Evolutionary conservation across 2,888 invertebrate species (phyloP).

Genomic region (Cryptus viduatorius): DNA sequence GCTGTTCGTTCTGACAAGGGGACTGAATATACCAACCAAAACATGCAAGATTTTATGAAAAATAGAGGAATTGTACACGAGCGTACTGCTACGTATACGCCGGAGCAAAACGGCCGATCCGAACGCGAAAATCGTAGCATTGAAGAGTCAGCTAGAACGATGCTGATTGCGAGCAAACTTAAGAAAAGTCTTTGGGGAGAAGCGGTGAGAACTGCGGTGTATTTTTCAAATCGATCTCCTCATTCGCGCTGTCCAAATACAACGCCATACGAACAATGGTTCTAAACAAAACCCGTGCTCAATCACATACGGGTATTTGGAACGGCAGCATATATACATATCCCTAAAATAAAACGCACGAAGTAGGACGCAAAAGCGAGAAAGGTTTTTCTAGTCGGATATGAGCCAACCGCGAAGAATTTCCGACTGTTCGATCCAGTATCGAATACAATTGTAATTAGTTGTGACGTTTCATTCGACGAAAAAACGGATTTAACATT

Average conservation of each 20-base stretch:
- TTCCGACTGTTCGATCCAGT: constrained; percentile 19
- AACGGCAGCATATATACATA: neutral
- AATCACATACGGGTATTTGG: neutral
- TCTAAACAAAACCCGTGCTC: neutral
- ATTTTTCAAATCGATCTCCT: neutral
- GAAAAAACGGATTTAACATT: neutral
- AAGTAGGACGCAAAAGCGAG: constrained; percentile 5
- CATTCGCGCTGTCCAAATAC: neutral
- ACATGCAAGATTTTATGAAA: neutral
- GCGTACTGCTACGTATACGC: constrained; percentile 65
- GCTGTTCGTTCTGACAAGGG: constrained; percentile 2
- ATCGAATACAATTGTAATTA: neutral
- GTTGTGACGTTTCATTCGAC: constrained; percentile 16
- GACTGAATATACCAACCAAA: neutral
- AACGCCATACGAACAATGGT: constrained; percentile 13
- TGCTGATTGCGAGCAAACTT: constrained; percentile 17
- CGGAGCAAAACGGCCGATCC: constrained; percentile 66
- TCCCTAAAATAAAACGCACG: neutral
- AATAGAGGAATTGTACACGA: constrained; percentile 53
- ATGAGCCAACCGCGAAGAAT: neutral
- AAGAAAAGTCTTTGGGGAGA: neutral
- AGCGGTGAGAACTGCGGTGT: neutral
- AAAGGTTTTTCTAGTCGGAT: constrained; percentile 7
- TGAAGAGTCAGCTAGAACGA: constrained; percentile 65
- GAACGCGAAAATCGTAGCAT: constrained; percentile 69